phyloP scores from a whole-genome alignment of 64 coral and sea anemone genomes.

The Pocillopora damicornis region DNA sequence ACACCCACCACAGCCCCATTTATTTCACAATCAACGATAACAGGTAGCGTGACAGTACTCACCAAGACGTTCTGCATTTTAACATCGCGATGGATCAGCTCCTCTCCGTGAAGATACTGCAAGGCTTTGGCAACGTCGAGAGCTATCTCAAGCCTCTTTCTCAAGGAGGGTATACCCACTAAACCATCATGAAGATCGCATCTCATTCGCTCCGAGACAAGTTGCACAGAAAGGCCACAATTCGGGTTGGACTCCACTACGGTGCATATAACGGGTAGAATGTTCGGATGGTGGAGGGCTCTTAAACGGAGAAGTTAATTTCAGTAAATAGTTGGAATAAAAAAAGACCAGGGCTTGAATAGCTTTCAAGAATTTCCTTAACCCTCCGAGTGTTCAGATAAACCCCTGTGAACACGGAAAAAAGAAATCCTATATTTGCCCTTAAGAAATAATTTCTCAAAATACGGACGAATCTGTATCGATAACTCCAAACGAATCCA shows the following conservation, averaged over 20 bases:
- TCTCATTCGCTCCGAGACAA: slow-evolving; percentile 53
- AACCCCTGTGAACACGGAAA: no score
- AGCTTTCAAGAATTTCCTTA: no score
- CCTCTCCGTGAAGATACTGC: slow-evolving; percentile 54
- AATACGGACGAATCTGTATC: no score
- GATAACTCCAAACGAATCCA: no score
- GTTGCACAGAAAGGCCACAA: slow-evolving; percentile 21
- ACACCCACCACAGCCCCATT: no score
- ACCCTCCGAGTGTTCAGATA: no score
- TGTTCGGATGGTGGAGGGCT: slow-evolving; percentile 35
- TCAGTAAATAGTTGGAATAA: not conserved
- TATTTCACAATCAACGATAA: not conserved
- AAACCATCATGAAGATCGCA: slow-evolving; percentile 60
- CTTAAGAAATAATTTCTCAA: no score
- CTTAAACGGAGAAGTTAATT: not conserved
- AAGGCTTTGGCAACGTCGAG: slow-evolving; percentile 54
- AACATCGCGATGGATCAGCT: slow-evolving; percentile 62
- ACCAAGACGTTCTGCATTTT: slow-evolving; percentile 71
- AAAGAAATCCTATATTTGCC: no score
- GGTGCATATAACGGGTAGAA: slow-evolving; percentile 55
- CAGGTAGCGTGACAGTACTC: not conserved
- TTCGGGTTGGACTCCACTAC: slow-evolving; percentile 12
- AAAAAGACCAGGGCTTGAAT: not conserved
- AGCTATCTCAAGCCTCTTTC: slow-evolving; percentile 30
- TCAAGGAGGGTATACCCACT: slow-evolving; percentile 23